These are phyloP conservation scores for Andrena minutula DNA, from an alignment of 2,888 invertebrate genomes.

Conservation along the genomic window DNA sequence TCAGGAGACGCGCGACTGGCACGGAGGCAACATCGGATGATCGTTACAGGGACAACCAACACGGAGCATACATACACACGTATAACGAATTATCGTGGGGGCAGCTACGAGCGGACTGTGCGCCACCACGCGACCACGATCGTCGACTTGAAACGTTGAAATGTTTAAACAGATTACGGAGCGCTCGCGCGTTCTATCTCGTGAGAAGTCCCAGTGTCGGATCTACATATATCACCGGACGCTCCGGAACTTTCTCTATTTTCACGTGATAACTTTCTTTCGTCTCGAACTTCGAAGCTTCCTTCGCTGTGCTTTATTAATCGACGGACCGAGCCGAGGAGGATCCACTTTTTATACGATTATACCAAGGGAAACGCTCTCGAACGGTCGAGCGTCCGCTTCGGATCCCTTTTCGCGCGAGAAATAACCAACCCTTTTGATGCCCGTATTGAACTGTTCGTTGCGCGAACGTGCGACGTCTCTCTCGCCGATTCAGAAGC, in stretches of 20 bases:
- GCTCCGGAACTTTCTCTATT: constrained; percentile 38
- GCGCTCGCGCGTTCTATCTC: background rate
- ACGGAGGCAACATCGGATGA: constrained; percentile 50
- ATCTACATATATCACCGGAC: constrained; percentile 11
- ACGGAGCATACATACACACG: constrained; percentile 12
- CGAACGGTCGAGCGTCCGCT: constrained; percentile 21
- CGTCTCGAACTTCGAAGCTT: constrained; percentile 56
- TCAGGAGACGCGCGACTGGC: constrained; percentile 27
- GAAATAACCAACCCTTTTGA: constrained; percentile 16
- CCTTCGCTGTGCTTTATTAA: constrained; percentile 60
- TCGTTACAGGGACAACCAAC: constrained; percentile 56
- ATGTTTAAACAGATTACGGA: background rate
- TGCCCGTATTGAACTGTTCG: constrained; percentile 10
- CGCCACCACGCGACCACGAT: constrained; percentile 30
- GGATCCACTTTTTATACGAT: constrained; percentile 77
- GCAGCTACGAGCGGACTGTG: constrained; percentile 7
- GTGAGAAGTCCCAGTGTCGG: constrained; percentile 30
- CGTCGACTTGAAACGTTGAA: constrained; percentile 6
- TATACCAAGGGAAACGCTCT: constrained; percentile 41
- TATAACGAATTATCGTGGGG: constrained; percentile 28
- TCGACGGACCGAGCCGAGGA: constrained; percentile 59
- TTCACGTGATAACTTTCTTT: constrained; percentile 46
- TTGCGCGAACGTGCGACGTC: constrained; percentile 5
- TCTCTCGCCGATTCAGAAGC: constrained; percentile 3
- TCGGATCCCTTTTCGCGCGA: constrained; percentile 29